Conservation (phyloP, 1,140 invertebrate genomes). For the Meloidogyne floridensis region DNA sequence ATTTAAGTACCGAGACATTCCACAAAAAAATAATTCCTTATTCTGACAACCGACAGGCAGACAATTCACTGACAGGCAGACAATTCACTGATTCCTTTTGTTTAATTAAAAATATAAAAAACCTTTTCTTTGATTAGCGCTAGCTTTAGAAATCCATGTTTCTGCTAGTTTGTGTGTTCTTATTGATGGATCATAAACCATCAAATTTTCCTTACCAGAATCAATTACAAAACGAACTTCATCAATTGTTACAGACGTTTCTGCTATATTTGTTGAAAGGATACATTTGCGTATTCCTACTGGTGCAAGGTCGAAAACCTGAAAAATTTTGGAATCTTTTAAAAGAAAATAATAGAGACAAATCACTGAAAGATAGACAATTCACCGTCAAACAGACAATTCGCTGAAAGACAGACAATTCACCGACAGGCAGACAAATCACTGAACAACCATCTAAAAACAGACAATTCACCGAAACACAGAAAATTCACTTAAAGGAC, state of each 20-base stretch:
- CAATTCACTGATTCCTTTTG: too few relatives aligned
- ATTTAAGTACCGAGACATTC: too few relatives aligned
- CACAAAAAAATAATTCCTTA: too few relatives aligned
- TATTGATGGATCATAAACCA: constrained; percentile 59
- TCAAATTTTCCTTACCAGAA: constrained; percentile 72
- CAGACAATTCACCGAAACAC: too few relatives aligned
- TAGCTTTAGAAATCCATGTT: constrained; percentile 94
- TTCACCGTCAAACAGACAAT: neutral
- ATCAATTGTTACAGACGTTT: constrained; percentile 98
- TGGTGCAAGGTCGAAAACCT: constrained; percentile 91
- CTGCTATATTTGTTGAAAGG: constrained; percentile 97
- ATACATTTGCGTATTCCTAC: constrained; percentile 94
- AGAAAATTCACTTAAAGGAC: too few relatives aligned
- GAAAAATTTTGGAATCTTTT: neutral
- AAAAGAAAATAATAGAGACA: too few relatives aligned
- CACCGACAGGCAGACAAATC: too few relatives aligned
- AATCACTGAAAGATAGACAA: neutral
- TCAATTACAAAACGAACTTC: constrained; percentile 96
- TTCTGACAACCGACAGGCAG: too few relatives aligned
- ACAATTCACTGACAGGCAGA: too few relatives aligned
- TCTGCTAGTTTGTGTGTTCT: constrained; percentile 56
- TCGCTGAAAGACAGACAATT: too few relatives aligned
- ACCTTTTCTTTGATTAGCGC: constrained; percentile 93
- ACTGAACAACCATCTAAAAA: too few relatives aligned
- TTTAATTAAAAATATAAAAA: neutral